These are phyloP conservation scores for Oryzias javanicus DNA, from an alignment of 2,113 vertebrate genomes.

Conservation along the genomic window DNA sequence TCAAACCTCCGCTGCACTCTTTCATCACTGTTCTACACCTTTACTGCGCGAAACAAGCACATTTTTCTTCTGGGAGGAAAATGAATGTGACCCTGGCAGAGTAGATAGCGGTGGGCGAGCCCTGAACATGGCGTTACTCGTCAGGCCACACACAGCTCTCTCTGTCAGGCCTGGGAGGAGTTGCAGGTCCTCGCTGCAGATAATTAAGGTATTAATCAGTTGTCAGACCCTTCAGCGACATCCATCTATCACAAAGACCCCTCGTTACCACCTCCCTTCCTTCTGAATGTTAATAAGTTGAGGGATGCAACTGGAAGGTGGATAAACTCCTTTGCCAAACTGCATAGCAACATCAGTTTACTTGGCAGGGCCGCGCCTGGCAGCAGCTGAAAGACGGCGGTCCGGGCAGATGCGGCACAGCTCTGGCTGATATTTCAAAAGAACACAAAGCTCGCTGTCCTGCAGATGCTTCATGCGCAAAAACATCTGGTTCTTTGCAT, in stretches of 20 bases:
- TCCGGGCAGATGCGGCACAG: constrained; percentile 31
- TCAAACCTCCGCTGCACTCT: constrained; percentile 39
- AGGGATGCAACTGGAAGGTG: constrained; percentile 58
- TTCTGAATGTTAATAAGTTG: constrained; percentile 72
- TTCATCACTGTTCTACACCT: constrained; percentile 51
- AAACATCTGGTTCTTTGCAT: constrained; percentile 24
- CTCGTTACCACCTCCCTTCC: constrained; percentile 49
- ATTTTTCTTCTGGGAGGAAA: constrained; percentile 58
- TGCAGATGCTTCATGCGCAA: constrained; percentile 25
- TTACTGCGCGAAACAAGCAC: constrained; percentile 44
- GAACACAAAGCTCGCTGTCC: constrained; percentile 25
- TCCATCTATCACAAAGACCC: constrained; percentile 74
- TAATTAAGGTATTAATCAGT: constrained; percentile 85
- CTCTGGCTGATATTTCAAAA: constrained; percentile 27
- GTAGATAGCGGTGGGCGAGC: constrained; percentile 70
- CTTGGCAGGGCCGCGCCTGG: constrained; percentile 41
- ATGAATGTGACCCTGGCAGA: constrained; percentile 72
- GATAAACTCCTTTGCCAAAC: constrained; percentile 56
- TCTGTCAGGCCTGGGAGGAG: constrained; percentile 70
- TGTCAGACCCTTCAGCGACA: constrained; percentile 79
- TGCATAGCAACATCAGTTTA: constrained; percentile 44
- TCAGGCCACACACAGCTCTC: constrained; percentile 73
- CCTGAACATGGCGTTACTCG: constrained; percentile 67
- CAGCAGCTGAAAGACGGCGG: constrained; percentile 25
- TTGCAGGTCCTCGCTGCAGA: constrained; percentile 64